Evolutionary conservation across 2,113 vertebrate genomes (phyloP).

Genomic region (Atherinomorus stipes): DNA sequence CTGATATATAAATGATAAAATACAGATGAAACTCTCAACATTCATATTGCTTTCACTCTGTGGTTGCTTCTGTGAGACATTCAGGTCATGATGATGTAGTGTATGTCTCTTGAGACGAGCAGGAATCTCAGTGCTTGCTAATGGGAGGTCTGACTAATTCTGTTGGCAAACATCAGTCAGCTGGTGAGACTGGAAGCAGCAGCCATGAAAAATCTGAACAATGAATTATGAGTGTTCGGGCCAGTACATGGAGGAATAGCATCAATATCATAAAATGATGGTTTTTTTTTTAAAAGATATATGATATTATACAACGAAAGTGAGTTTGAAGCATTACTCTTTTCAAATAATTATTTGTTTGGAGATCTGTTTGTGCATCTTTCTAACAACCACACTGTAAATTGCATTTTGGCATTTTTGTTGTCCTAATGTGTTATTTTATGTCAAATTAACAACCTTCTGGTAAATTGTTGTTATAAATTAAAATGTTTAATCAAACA

Average conservation of each 20-base stretch:
- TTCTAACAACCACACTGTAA: no score
- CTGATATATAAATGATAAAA: neutral
- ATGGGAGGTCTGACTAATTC: conserved; percentile 42
- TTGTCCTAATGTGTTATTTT: no score
- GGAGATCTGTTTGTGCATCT: no score
- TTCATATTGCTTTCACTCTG: neutral
- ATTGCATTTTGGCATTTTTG: no score
- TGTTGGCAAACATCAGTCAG: conserved; percentile 35
- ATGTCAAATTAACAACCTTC: no score
- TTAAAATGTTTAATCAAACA: no score
- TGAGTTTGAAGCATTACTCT: no score
- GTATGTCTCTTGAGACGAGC: conserved; percentile 30
- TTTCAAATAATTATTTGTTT: no score
- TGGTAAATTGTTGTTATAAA: no score
- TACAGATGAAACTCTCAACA: neutral
- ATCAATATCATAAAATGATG: no score
- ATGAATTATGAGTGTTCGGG: neutral
- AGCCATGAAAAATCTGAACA: neutral
- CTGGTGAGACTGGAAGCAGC: neutral
- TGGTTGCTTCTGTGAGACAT: conserved; percentile 29
- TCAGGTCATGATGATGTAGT: conserved; percentile 53
- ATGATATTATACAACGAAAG: no score
- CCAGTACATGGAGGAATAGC: neutral
- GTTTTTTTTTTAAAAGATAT: no score
- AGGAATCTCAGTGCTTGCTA: conserved; percentile 37